Percentiles rank a stretch among this genome's conserved stretches.
Conservation (phyloP, 2,888 invertebrate species). For the Brachypalpus laphriformis region DNA sequence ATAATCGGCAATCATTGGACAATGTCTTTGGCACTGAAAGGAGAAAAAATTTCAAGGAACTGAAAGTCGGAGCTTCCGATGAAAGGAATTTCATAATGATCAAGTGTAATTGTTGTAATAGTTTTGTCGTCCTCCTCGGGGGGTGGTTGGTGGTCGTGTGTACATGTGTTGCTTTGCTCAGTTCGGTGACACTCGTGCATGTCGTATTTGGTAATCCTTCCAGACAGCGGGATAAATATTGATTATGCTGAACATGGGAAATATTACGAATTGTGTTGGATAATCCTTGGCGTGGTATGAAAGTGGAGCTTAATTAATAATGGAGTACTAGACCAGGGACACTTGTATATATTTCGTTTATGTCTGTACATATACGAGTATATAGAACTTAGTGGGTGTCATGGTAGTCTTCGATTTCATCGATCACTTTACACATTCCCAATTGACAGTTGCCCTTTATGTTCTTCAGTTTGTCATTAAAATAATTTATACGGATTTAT, state of each 20-base stretch:
- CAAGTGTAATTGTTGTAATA: conserved; percentile 67
- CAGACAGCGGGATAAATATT: conserved; percentile 65
- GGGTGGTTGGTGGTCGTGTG: not conserved
- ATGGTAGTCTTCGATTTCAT: conserved; percentile 41
- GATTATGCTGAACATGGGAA: conserved; percentile 53
- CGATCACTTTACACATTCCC: conserved; percentile 47
- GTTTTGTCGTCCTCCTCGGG: conserved; percentile 26
- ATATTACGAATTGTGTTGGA: conserved; percentile 57
- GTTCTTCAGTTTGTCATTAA: not conserved
- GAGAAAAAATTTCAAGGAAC: conserved; percentile 28
- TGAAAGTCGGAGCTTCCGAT: conserved; percentile 36
- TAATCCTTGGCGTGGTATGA: conserved; percentile 45
- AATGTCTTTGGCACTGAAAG: conserved; percentile 55
- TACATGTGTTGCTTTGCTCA: conserved; percentile 26
- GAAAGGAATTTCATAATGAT: conserved; percentile 64
- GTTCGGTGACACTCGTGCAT: conserved; percentile 59
- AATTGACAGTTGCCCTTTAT: conserved; percentile 22
- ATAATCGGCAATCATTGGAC: conserved; percentile 66
- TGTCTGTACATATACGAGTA: too few relatives aligned
- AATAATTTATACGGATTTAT: not conserved
- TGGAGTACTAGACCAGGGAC: conserved; percentile 29
- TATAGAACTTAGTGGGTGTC: conserved; percentile 36
- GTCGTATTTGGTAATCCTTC: conserved; percentile 58
- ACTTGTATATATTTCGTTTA: not conserved
- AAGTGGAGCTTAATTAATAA: conserved; percentile 68